Percentiles rank a stretch among this genome's conserved stretches.
phyloP scores from a whole-genome alignment of 2,113 vertebrate genomes.

The Calonectris borealis region DNA sequence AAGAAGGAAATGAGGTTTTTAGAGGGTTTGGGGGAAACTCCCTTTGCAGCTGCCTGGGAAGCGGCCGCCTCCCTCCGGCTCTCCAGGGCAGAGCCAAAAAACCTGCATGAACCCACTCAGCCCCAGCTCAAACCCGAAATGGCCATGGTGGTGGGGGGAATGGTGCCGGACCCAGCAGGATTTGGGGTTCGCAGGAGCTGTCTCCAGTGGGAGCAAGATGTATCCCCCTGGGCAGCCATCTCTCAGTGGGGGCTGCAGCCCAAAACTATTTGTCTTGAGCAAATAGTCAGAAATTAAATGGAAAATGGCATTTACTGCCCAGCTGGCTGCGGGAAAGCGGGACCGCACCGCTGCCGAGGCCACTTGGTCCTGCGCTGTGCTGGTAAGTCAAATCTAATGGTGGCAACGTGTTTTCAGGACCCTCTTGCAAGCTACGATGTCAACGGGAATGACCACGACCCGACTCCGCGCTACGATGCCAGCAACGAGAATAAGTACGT shows the following conservation, averaged over 20 bases:
- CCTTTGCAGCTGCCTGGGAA: constrained; percentile 43
- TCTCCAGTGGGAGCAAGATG: neutral
- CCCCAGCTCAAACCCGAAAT: neutral
- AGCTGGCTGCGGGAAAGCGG: neutral
- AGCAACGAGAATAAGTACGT: constrained; percentile 91
- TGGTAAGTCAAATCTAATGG: neutral
- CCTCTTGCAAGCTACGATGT: constrained; percentile 91
- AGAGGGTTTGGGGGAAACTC: constrained; percentile 15
- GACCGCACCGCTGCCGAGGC: rapidly evolving
- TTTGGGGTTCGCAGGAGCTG: neutral
- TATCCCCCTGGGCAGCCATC: neutral
- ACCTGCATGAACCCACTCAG: neutral
- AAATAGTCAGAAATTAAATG: neutral
- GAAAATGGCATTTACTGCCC: neutral
- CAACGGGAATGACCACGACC: constrained; percentile 89
- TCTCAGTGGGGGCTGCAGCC: neutral
- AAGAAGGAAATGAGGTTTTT: constrained; percentile 32
- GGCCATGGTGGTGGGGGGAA: rapidly evolving
- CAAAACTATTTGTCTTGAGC: neutral
- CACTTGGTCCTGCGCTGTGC: rapidly evolving
- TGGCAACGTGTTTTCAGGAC: constrained; percentile 73
- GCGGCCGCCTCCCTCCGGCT: neutral
- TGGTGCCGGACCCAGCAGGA: neutral
- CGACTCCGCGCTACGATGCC: constrained; percentile 86
- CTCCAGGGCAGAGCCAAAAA: neutral